Evolutionary conservation across 2,888 invertebrate genomes (phyloP).

Genomic region (Cylloceria caligata): DNA sequence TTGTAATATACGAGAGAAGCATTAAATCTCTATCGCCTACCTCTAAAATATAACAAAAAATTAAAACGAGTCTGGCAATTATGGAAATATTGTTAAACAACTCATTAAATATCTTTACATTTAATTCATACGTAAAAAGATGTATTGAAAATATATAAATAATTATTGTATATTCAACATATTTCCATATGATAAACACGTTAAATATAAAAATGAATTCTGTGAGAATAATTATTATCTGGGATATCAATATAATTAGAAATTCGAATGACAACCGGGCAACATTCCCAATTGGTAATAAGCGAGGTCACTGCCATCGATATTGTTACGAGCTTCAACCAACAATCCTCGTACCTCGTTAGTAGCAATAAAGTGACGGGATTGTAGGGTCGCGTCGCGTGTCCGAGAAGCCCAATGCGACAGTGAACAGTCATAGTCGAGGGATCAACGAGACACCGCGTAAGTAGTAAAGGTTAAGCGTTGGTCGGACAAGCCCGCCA

Average conservation of each 20-base stretch:
- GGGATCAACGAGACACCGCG: slow-evolving; percentile 56
- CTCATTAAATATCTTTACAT: not conserved
- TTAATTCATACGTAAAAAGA: not conserved
- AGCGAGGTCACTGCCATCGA: not conserved
- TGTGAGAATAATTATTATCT: no score
- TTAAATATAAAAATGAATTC: not conserved
- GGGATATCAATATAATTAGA: no score
- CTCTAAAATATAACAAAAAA: not conserved
- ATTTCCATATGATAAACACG: no score
- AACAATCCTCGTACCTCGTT: not conserved
- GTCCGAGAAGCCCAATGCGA: slow-evolving; percentile 38
- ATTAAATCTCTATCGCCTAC: not conserved
- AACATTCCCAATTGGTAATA: not conserved
- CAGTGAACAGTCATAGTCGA: slow-evolving; percentile 47
- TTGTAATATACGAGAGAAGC: not conserved
- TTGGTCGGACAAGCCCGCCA: slow-evolving; percentile 49
- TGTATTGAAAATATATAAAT: not conserved
- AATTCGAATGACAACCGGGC: not conserved
- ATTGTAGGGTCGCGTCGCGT: slow-evolving; percentile 8
- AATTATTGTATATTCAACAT: no score
- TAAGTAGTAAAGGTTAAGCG: slow-evolving; percentile 58
- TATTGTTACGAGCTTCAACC: not conserved
- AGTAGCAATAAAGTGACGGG: not conserved
- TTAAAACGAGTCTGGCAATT: not conserved
- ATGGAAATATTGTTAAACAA: not conserved